Conservation (phyloP, 2,888 invertebrate species). For the Polyploca ridens region DNA sequence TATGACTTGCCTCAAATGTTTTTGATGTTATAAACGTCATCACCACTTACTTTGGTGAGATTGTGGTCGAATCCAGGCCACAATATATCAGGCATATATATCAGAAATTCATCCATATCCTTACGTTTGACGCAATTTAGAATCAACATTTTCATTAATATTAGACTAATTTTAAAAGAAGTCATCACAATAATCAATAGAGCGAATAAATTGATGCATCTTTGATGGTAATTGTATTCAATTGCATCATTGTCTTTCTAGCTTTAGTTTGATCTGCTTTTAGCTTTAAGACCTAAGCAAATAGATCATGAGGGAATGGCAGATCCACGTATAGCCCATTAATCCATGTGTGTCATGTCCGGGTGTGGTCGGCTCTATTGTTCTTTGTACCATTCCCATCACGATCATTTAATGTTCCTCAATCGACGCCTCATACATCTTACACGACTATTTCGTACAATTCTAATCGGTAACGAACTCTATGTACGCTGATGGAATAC, state of each 20-base stretch:
- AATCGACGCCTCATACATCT: constrained; percentile 76
- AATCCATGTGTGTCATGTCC: constrained; percentile 43
- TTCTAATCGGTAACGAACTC: constrained; percentile 62
- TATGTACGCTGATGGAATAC: constrained; percentile 52
- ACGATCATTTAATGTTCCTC: constrained; percentile 60
- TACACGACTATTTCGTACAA: constrained; percentile 58
- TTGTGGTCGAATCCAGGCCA: too few relatives aligned
- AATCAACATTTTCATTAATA: too few relatives aligned
- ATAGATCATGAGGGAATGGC: neutral
- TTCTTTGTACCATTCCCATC: constrained; percentile 55
- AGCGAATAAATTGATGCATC: too few relatives aligned
- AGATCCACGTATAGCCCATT: neutral
- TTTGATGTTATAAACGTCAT: neutral
- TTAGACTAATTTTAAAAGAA: neutral
- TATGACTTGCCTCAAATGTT: neutral
- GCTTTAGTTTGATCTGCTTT: neutral
- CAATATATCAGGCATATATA: too few relatives aligned
- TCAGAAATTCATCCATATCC: too few relatives aligned
- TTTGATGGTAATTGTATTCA: neutral
- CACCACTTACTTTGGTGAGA: too few relatives aligned
- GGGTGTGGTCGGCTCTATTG: constrained; percentile 57
- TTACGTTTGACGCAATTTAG: too few relatives aligned
- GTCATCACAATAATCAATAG: neutral
- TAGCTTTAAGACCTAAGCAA: neutral
- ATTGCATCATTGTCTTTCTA: neutral